These are phyloP conservation scores for Marisa cornuarietis DNA, from an alignment of 1,140 invertebrate genomes.

Conservation along the genomic window DNA sequence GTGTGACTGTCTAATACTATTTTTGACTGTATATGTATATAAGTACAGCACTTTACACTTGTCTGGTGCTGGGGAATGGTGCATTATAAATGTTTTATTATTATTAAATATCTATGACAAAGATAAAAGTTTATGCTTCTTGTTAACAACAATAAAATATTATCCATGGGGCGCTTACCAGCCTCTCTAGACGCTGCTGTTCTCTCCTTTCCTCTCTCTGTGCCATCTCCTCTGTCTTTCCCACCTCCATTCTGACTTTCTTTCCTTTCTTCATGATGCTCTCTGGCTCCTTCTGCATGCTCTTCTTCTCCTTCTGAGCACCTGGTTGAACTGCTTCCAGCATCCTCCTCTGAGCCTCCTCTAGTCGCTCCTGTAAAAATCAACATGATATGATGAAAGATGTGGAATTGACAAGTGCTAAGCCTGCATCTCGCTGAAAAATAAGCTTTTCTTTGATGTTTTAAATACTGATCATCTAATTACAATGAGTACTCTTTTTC, in stretches of 20 bases:
- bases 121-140: no score
- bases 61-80: neutral
- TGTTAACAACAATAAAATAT: neutral
- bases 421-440: no score
- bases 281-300: constrained; percentile 4
- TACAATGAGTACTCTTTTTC: no score
- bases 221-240: constrained; percentile 26
- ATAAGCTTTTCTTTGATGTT: no score
- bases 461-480: no score
- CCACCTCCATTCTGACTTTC: constrained; percentile 26
- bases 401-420: no score
- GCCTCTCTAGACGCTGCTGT: constrained; percentile 38
- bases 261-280: constrained; percentile 33
- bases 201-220: constrained; percentile 37
- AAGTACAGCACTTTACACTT: neutral
- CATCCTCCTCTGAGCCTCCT: constrained; percentile 27
- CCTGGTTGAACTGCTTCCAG: constrained; percentile 13
- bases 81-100: no score
- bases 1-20: no score
- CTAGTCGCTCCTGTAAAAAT: constrained; percentile 25
- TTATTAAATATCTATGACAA: no score
- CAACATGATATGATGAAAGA: no score
- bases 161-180: constrained; percentile 27
- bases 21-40: neutral
- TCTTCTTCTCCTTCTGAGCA: neutral